A percentile compares a stretch with the other conserved stretches of the same genome.
Evolutionary conservation across 2,888 invertebrate genomes (phyloP).

Genomic region (Protodeltote pygarga): DNA sequence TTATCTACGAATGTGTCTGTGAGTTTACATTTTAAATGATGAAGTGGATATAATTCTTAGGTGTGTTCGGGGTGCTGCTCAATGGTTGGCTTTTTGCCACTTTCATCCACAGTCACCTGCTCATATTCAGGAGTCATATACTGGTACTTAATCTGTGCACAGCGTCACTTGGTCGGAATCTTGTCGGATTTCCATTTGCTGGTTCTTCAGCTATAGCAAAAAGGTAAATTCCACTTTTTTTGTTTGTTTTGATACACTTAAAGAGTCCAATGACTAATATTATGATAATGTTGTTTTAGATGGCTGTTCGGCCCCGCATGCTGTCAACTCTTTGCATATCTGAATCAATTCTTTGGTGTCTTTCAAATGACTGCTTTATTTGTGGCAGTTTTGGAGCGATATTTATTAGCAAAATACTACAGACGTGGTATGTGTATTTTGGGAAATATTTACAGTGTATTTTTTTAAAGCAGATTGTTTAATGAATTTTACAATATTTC

Average conservation of each 20-base stretch:
- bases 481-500: constrained; percentile 47
- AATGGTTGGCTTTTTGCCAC: constrained; percentile 86
- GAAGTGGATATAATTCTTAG: constrained; percentile 62
- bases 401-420: constrained; percentile 77
- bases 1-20: too few relatives aligned
- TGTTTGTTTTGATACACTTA: too few relatives aligned
- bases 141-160: constrained; percentile 85
- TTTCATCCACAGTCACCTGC: constrained; percentile 85
- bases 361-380: constrained; percentile 84
- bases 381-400: constrained; percentile 82
- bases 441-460: background rate
- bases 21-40: constrained; percentile 19
- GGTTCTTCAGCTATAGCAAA: constrained; percentile 84
- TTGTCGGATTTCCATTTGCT: constrained; percentile 85
- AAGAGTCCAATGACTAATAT: background rate
- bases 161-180: constrained; percentile 82
- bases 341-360: constrained; percentile 85
- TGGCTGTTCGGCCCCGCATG: constrained; percentile 85
- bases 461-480: background rate
- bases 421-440: constrained; percentile 71
- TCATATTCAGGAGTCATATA: constrained; percentile 84
- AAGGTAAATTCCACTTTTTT: constrained; percentile 65
- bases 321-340: constrained; percentile 85
- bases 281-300: constrained; percentile 64
- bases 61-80: constrained; percentile 85